Evolutionary conservation across 2,797 vertebrate genomes (phyloP), one percentile per base, ranked within the genome.

Genomic region (Lindbergichthys nudifrons): DNA sequence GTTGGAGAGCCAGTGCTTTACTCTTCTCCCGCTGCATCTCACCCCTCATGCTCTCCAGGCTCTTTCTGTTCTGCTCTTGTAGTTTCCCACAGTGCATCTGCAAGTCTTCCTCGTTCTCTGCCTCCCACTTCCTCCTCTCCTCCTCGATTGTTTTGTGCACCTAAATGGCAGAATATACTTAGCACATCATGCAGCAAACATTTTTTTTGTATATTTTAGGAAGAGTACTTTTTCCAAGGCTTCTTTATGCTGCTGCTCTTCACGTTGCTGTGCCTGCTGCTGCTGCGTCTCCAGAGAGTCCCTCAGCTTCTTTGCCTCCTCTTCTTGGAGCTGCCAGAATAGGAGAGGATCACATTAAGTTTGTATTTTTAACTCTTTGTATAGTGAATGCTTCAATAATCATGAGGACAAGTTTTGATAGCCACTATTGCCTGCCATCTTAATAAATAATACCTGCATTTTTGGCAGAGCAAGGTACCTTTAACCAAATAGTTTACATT

Each of bases 251-350:
- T 92, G 75, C 66, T 94, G 80, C 46, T 92, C 79, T 73, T 88
- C 86, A 48, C 45, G 85, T n/a, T 64, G 89, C 60, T 75, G 91
- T 60, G 83, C 87, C 18, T 80, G 71, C 72, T 86, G 74, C 59
- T 72, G 84, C 68, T 92, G 85, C 60, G 88, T 79, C 72, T 90
- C 77, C 26, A 93, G 53, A 72, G 75, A 83, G 39, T 84, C 87
- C 67, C 65, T 87, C 23, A 94, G 85, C 63, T 69, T 88, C 53
- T 65, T 79, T 16, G 83, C 65, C 50, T 95, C 93, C 47, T 94
- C 88, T 39, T 95, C 92, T 83, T 89, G 94, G 4, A 86, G 67
- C 95, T 95, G 76, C 13, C 23, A 63, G 21, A 65, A 47, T 36
- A 5, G 16, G 19, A 76, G 15, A 65, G 51, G 2, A 53, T 36